phyloP scores from a whole-genome alignment of 2,113 vertebrate genomes.

The Halcyon malimbica region DNA sequence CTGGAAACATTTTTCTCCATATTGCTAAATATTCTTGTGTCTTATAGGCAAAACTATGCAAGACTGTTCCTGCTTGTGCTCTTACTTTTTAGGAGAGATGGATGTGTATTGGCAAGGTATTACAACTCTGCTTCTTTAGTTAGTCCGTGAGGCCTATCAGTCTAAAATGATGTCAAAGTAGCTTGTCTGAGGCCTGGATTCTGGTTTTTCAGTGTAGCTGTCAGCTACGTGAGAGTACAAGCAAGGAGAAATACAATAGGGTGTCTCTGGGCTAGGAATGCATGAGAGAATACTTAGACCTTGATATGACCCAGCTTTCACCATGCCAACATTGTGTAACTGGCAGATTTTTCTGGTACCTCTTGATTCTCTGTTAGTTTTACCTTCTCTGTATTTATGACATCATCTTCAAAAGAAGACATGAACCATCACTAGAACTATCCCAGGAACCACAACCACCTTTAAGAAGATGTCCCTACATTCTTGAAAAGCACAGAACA shows the following conservation, averaged over 20 bases:
- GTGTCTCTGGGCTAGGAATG: not conserved
- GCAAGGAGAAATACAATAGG: not conserved
- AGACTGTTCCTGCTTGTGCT: not conserved
- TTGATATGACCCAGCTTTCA: not conserved
- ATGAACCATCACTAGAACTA: not conserved
- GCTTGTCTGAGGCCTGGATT: not conserved
- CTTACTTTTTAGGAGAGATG: not conserved
- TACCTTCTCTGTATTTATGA: not conserved
- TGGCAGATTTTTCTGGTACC: not conserved
- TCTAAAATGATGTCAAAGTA: not conserved
- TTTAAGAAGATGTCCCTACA: not conserved
- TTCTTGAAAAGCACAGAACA: not conserved
- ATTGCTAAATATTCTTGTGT: not conserved
- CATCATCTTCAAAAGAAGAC: not conserved
- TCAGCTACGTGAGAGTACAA: not conserved
- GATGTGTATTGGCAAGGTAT: not conserved
- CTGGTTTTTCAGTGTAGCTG: not conserved
- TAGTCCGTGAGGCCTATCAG: not conserved
- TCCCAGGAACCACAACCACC: not conserved
- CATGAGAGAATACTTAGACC: not conserved
- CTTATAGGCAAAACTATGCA: not conserved
- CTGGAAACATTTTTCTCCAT: not conserved
- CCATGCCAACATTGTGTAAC: not conserved
- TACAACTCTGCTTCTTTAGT: not conserved
- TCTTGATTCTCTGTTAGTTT: not conserved